A percentile compares a stretch with the other conserved stretches of the same genome.
phyloP scores from a whole-genome alignment of 2,113 vertebrate genomes.

The Phalacrocorax aristotelis region DNA sequence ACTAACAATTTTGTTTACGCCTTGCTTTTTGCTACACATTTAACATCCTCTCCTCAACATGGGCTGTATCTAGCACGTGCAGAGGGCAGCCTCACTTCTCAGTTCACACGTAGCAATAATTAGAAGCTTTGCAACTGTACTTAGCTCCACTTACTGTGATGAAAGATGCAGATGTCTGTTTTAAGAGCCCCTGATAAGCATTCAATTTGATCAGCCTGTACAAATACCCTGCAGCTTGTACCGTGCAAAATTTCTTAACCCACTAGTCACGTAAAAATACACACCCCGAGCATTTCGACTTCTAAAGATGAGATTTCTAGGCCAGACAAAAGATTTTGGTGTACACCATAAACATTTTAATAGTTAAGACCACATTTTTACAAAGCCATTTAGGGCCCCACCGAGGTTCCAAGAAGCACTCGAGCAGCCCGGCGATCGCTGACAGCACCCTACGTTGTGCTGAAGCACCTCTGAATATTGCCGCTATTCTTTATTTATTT shows the following conservation, averaged over 20 bases:
- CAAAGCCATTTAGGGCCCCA: background rate
- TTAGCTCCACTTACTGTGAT: background rate
- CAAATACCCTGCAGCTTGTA: background rate
- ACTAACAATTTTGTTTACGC: background rate
- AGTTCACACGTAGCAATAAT: background rate
- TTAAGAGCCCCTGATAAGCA: background rate
- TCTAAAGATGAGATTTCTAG: background rate
- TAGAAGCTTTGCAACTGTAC: background rate
- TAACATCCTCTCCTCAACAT: background rate
- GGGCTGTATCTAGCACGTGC: background rate
- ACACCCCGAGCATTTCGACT: background rate
- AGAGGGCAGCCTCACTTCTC: background rate
- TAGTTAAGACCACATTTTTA: background rate
- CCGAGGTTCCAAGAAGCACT: background rate
- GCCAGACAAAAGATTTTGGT: background rate
- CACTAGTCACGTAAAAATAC: rapidly evolving
- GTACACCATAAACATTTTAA: background rate
- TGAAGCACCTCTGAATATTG: background rate
- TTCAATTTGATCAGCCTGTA: background rate
- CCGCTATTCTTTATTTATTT: background rate
- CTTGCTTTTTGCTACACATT: background rate
- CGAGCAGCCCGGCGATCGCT: background rate
- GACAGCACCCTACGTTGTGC: rapidly evolving
- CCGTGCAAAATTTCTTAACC: background rate
- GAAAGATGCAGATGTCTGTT: background rate